Evolutionary conservation across 2,888 invertebrate genomes (phyloP).

Genomic region (Dascillus cervinus): DNA sequence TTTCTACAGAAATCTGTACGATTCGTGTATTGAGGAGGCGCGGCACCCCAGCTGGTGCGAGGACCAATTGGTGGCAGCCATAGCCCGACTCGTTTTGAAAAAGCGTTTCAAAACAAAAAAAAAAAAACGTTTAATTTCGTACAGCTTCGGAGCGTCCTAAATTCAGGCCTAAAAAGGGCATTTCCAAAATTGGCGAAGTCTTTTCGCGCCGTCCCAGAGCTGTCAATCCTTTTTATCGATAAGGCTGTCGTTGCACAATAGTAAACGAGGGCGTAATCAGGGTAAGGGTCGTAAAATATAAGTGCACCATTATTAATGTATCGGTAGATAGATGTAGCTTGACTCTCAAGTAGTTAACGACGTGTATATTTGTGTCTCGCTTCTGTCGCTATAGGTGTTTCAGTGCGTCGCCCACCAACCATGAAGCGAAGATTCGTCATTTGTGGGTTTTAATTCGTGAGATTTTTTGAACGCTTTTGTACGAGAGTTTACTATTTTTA

Average conservation of each 20-base stretch:
- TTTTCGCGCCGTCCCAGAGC: slow-evolving; percentile 6
- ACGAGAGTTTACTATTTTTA: slow-evolving; percentile 24
- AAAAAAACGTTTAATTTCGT: too few relatives aligned
- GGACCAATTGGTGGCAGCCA: slow-evolving; percentile 37
- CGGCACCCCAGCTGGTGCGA: slow-evolving; percentile 40
- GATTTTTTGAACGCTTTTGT: slow-evolving; percentile 24
- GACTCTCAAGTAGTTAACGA: slow-evolving; percentile 34
- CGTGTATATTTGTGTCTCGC: slow-evolving; percentile 34
- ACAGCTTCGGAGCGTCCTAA: too few relatives aligned
- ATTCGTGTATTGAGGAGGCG: slow-evolving; percentile 36
- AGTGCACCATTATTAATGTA: slow-evolving; percentile 36
- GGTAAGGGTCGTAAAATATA: slow-evolving; percentile 42
- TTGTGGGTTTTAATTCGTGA: slow-evolving; percentile 17
- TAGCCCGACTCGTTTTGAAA: slow-evolving; percentile 24
- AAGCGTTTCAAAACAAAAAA: too few relatives aligned
- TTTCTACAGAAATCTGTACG: slow-evolving; percentile 34
- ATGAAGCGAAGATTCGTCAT: slow-evolving; percentile 24
- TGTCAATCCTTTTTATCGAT: slow-evolving; percentile 18
- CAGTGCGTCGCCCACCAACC: slow-evolving; percentile 31
- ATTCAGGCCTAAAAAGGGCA: too few relatives aligned
- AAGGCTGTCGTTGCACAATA: slow-evolving; percentile 42
- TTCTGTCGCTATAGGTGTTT: slow-evolving; percentile 34
- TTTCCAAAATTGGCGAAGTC: too few relatives aligned
- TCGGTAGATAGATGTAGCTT: slow-evolving; percentile 37
- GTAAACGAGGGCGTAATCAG: slow-evolving; percentile 39